Conservation (phyloP, 2,113 vertebrate genomes). For the Sus scrofa region T2T-Sscrofa CM000818.6:11030501-11031000, state of each 20-base stretch:
- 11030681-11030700: constrained; percentile 30
- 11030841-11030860: accelerated
- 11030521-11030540: not conserved
- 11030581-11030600: not conserved
- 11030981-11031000: constrained; percentile 36
- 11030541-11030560: not conserved
- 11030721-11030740: constrained; percentile 59
- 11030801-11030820: constrained; percentile 63
- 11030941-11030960: not conserved
- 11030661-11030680: constrained; percentile 46
- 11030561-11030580: not conserved
- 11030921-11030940: constrained; percentile 64
- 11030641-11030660: constrained; percentile 66
- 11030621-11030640: constrained; percentile 75
- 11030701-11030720: constrained; percentile 67
- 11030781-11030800: constrained; percentile 47
- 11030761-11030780: constrained; percentile 69
- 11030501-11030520: not conserved
- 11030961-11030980: not conserved
- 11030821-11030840: constrained; percentile 22
- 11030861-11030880: not conserved
- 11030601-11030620: constrained; percentile 45
- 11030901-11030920: not conserved
- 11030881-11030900: not conserved
- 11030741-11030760: constrained; percentile 51